Percentiles rank a stretch among this genome's conserved stretches.
These are phyloP conservation scores for Cryptocephalus moraei DNA, from an alignment of 2,888 invertebrate genomes.

Conservation along the genomic window DNA sequence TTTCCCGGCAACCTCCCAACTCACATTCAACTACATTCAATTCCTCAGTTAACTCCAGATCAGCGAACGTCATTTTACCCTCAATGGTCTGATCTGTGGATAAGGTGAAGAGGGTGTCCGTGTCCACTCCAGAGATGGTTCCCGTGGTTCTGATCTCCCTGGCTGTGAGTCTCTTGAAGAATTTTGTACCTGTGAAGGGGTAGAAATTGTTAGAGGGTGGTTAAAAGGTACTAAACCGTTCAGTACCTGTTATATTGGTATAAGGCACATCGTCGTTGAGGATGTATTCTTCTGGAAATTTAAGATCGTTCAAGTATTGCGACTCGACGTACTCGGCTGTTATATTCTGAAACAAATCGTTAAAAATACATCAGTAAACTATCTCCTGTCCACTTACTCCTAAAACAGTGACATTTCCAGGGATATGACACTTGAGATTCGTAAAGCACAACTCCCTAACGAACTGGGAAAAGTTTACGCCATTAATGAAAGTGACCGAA, in stretches of 20 bases:
- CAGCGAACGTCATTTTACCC: conserved; percentile 41
- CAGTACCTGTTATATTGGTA: conserved; percentile 34
- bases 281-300: conserved; percentile 45
- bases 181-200: conserved; percentile 37
- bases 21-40: conserved; percentile 35
- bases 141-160: conserved; percentile 32
- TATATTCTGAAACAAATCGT: conserved; percentile 33
- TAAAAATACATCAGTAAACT: not conserved
- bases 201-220: too few species aligned
- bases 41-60: conserved; percentile 41
- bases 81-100: conserved; percentile 37
- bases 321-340: conserved; percentile 28
- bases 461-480: conserved; percentile 38
- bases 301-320: conserved; percentile 38
- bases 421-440: conserved; percentile 31
- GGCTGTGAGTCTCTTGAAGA: conserved; percentile 36
- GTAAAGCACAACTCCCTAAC: conserved; percentile 38
- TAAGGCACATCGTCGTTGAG: conserved; percentile 27
- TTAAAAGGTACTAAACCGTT: too few species aligned
- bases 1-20: not conserved
- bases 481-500: conserved; percentile 38
- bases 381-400: conserved; percentile 36
- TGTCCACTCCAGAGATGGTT: conserved; percentile 39
- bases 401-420: conserved; percentile 35
- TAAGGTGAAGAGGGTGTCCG: conserved; percentile 40